These are phyloP conservation scores for Urocitellus parryii DNA, from an alignment of 2,113 vertebrate genomes.

Conservation along the genomic window DNA sequence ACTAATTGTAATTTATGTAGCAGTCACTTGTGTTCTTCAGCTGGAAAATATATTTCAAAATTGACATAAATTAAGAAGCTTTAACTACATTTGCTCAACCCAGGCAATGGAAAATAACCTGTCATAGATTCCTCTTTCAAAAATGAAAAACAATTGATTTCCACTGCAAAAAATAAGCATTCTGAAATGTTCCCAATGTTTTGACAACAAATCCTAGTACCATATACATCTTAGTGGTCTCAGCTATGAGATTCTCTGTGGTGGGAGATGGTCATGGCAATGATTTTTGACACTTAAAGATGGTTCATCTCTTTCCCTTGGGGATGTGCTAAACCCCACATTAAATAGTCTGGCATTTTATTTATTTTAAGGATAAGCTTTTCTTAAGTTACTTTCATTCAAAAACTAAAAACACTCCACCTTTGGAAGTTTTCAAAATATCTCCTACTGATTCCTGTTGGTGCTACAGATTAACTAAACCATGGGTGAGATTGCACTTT, in stretches of 20 bases:
- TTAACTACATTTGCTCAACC: slow-evolving; percentile 78
- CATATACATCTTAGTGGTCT: slow-evolving; percentile 54
- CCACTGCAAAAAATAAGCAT: neutral
- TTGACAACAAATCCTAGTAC: slow-evolving; percentile 42
- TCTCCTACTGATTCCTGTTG: neutral
- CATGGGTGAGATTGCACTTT: neutral
- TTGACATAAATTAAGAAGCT: slow-evolving; percentile 78
- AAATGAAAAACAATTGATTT: slow-evolving; percentile 73
- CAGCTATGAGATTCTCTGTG: slow-evolving; percentile 1
- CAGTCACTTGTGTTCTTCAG: slow-evolving; percentile 46
- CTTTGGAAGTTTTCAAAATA: slow-evolving; percentile 15
- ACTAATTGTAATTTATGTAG: slow-evolving; percentile 71
- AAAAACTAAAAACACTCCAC: neutral
- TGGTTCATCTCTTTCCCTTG: slow-evolving; percentile 63
- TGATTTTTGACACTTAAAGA: slow-evolving; percentile 70
- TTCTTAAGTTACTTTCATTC: slow-evolving; percentile 30
- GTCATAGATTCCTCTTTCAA: slow-evolving; percentile 68
- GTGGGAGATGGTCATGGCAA: slow-evolving; percentile 39
- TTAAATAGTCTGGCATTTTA: slow-evolving; percentile 36
- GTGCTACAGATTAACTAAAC: neutral
- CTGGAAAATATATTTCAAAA: slow-evolving; percentile 76
- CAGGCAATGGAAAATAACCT: slow-evolving; percentile 75
- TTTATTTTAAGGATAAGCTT: slow-evolving; percentile 55
- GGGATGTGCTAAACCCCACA: neutral
- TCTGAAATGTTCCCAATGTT: slow-evolving; percentile 58